Base-by-base conservation (phyloP, 1,140 invertebrate genomes). In the Apis florea region DNA sequence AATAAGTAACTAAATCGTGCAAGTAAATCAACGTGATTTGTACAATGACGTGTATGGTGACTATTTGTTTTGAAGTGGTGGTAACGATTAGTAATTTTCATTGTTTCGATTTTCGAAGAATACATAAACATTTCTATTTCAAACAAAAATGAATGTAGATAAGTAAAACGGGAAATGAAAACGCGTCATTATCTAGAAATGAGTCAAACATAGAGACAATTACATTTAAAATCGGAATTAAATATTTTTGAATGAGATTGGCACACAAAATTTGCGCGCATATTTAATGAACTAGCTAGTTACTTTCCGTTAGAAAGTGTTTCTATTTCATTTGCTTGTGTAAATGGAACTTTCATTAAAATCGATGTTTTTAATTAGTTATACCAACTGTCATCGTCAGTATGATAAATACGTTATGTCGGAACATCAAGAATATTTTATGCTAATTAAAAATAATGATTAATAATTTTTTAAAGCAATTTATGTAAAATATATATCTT, bases 101-200 rank as follows among this genome's bases (percentile, higher is more conserved):
- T 69, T 61, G 66, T 70, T 47, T 40, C 24, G 26, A 13, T 9
- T 8, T 61, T 63, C 19, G 26, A 70, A 10, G 5, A 17, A n/a
- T 40, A 40, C 31, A n/a, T 11, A 49, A 21, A 58, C 53, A 26
- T 67, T 10, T 59, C 49, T 49, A 0, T 66, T 21, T 9, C 31
- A 26, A 67, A 74, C 61, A 82, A 72, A 85, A 85, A 56, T 61
- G n/a, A 47, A 19, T 11, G 1, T 59, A 83, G 88, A 90, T 90
- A 91, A 91, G 83, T 83, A 86, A 75, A 89, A 79, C 86, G 83
- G 83, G 84, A 88, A 90, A 84, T 61, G 75, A 47, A 74, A 82
- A 72, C 89, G 86, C 83, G 88, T 90, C 89, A 89, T 85, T 86
- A 67, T 78, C 73, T 75, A 83, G 71, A 79, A 85, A 66, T 84